Evolutionary conservation across 2,888 invertebrate species (phyloP), one percentile per base, ranked within the genome.

Genomic region (Germaria angustata): DNA sequence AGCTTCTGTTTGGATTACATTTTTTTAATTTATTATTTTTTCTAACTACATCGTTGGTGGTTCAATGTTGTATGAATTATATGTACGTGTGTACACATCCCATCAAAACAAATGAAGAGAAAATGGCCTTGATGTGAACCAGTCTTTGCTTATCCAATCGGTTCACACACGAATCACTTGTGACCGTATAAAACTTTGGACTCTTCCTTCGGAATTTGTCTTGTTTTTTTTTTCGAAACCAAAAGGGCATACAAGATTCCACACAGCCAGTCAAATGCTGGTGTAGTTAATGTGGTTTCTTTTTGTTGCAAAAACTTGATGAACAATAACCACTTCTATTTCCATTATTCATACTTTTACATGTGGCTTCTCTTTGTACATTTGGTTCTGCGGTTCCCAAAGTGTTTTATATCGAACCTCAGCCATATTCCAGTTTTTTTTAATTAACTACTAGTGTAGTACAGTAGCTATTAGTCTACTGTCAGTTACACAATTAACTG

Each of bases 281-380:
- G 9, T 15, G 9, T 2, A 8, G 13, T 15, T 7, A n/a, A 24
- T 8, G 32, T 32, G 15, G 9, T 2, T 6, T 17, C 3, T 39
- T 39, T 53, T 53, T 39, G 0, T 17, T 28, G 5, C 7, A 39
- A 46, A 46, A 15, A 39, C 57, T 66, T 75, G 55, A 66, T 46
- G 28, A 55, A 55, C 75, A 65, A 17, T 55, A 55, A 65, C 65
- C 65, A 46, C 65, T 75, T 17, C 15, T 20, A 49, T 20, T 32
- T 39, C n/a, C 53, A 53, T 34, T 15, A 65, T 22, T 41, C 51
- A 1, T 66, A 20, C 5, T 22, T 59, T 59, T 24, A 24, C 0
- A 41, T 68, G 41, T 51, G 59, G 34, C 63, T 65, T 44, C 17
- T 13, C 34, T 36, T 39, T 51, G 32, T 68, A 1, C 17, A 17